Base-by-base conservation (phyloP, 2,113 vertebrate genomes). In the Typhlomys cinereus region DNA sequence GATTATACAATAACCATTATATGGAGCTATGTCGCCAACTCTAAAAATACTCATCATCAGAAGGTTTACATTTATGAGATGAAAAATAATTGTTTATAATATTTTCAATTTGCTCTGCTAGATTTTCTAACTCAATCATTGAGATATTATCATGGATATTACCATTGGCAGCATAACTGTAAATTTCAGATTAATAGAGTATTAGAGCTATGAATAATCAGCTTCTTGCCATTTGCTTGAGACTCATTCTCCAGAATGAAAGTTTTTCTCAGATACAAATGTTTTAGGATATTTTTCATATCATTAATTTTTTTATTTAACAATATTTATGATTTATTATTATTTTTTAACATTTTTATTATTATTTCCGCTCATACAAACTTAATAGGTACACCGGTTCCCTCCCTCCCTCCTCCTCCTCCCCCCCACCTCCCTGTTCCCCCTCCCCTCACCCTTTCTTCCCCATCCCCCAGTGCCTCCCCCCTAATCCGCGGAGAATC, bases 141-240 rank as follows among this genome's bases (percentile, higher is more conserved):
- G 46, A 12, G 78, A 12, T 1, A 34, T 59, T 80, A 62, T 46
- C 44, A n/a, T 39, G 8, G 9, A 67, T 69, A 62, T 48, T 79
- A 25, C 61, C 34, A 74, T 70, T 7, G 54, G 41, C n/a, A 25
- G 39, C 61, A 81, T 81, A 93, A 76, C 27, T 84, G 80, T 74
- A 46, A 80, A 88, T 13, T 69, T 93, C 54, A 74, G 31, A 70
- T 81, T 52, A 85, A 75, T 14, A 92, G 46, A 84, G 14, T 90
- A 78, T 69, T 34, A 87, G 31, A 84, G 11, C 25, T 70, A 31
- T 54, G 69, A 75, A 85, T 69, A 1, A 62, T 69, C 7, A 54
- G 25, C 25, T 66, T 66, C 39, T 67, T 27, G 44, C 39, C 66
- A 80, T 36, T 59, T 2, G 2, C 6, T 84, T 79, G 21, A 74